phyloP scores from a whole-genome alignment of 2,888 invertebrate genomes.

The Autographa pulchrina region DNA sequence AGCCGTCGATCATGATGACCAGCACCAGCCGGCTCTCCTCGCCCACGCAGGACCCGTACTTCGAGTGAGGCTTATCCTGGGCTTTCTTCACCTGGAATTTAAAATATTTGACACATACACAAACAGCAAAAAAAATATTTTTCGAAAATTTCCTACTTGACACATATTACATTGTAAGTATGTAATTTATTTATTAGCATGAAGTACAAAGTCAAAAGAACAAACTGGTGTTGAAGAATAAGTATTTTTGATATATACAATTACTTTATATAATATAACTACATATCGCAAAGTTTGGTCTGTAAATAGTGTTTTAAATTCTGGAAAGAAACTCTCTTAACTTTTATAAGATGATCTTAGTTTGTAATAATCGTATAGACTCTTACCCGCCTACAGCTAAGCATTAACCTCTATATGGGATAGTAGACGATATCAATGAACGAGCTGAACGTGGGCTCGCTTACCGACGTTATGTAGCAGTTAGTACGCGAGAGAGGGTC shows the following conservation, averaged over 20 bases:
- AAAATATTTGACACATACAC: not conserved
- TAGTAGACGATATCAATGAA: not conserved
- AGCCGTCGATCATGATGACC: conserved; percentile 91
- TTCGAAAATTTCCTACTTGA: no score
- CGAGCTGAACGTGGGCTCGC: not conserved
- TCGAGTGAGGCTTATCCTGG: conserved; percentile 83
- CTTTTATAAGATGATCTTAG: not conserved
- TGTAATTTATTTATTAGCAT: no score
- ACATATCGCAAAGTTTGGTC: no score
- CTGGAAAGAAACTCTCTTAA: not conserved
- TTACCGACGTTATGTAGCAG: not conserved
- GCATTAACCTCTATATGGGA: not conserved
- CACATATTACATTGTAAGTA: no score
- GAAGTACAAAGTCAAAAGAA: no score
- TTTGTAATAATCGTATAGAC: not conserved
- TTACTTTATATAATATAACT: no score
- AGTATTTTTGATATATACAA: no score
- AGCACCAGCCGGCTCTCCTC: conserved; percentile 88
- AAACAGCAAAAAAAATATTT: no score
- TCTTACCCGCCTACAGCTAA: not conserved
- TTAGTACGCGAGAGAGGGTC: not conserved
- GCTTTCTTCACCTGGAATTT: conserved; percentile 81
- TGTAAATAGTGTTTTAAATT: not conserved
- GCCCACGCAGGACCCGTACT: conserved; percentile 79
- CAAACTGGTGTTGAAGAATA: no score